Base-by-base conservation (phyloP, 2,797 vertebrate species). In the Pygocentrus nattereri region DNA sequence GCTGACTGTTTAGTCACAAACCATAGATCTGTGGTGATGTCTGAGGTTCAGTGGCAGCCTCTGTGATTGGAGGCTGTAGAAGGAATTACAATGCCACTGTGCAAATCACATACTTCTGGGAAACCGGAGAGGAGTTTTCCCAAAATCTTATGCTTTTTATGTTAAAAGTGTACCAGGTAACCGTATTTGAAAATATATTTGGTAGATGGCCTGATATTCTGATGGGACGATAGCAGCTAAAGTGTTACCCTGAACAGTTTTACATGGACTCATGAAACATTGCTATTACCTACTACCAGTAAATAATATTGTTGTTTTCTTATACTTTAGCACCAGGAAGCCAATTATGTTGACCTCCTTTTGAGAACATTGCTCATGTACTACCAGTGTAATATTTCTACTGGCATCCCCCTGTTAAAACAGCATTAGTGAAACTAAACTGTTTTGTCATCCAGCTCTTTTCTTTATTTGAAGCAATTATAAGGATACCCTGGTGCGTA, bases 1-100 rank as follows among this genome's bases (percentile, higher is more conserved):
- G 41, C 72, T 5, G 31, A 64, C 47, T 82, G 70, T 81, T 83
- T 85, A 81, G 81, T 84, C 52, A 72, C 79, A 82, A 64, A 82
- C 56, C 72, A 76, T 77, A 82, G 71, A 79, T 73, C 23, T 78
- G 62, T 74, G 74, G 80, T 21, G 67, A 83, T 81, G 71, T 79
- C 74, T 59, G 3, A 27, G 80, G 52, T 82, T 85, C 83, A 82
- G 83, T 78, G 81, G 65, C 49, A 70, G 71, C 58, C 59, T 82
- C 58, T 82, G 72, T 82, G 62, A 16, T 52, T 68, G 12, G 52
- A 59, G 47, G 71, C 30, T 79, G 71, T 74, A 75, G 49, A 41
- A n/a, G 50, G 82, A 82, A 82, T 79, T 47, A 61, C 25, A 81
- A 84, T 75, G 52, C 34, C 62, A 64, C 62, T 31, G 70, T 31